Base-by-base conservation (phyloP, 2,888 invertebrate species). In the Agrilus biguttatus region DNA sequence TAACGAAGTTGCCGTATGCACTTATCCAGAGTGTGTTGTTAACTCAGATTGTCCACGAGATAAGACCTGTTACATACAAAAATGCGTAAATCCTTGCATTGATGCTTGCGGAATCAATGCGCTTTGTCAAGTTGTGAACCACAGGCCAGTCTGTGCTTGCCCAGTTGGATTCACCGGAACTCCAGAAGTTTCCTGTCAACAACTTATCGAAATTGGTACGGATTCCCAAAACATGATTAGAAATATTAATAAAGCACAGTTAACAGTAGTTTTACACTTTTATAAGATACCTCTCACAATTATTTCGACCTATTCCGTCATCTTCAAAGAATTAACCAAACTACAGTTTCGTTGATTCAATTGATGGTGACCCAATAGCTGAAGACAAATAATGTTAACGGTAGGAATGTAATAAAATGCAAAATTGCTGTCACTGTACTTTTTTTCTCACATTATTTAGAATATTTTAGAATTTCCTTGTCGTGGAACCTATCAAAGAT, bases 31-130 rank as follows among this genome's bases (percentile, higher is more conserved):
- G 63, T 91, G 91, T 62, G 71, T 90, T 3, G 80, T 84, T 42
- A 90, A 90, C 58, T 81, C 83, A n/a, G 90, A 91, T 54, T 92
- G 91, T 64, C 74, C 86, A 0, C 75, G 83, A 43, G 78, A 86
- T 50, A 77, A 80, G 52, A 81, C 86, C 2, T 91, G 90, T 58
- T 81, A 83, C 55, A 77, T 77, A 34, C 86, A 86, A 51, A 83
- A 83, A 59, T 92, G 91, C 57, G 73, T 78, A 46, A 86, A 91
- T 65, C 89, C 90, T 34, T 87, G 88, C 58, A 71, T 77, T 42
- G 83, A 81, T 50, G 80, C 84, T 12, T 91, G 90, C 54, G 90
- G 90, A 39, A 62, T 86, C 8, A 88, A 87, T 55, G 86, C 91
- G 1, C 72, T 89, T 55, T 76, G 91, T 66, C 75, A 83, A 67